These are phyloP conservation scores for Silurus lanzhouensis DNA, from an alignment of 2,797 vertebrate genomes.

Conservation along the genomic window DNA sequence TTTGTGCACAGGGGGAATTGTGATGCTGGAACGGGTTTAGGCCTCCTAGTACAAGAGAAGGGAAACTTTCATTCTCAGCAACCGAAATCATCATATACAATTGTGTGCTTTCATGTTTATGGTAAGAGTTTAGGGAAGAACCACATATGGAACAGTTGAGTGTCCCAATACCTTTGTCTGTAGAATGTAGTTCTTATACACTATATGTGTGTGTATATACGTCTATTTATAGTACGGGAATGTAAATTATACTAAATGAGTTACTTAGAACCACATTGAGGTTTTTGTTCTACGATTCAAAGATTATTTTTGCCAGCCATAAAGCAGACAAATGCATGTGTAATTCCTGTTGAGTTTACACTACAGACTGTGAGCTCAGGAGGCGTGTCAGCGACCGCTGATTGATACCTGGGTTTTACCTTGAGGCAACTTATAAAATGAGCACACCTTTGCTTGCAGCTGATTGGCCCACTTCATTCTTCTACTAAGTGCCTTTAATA, in stretches of 20 bases:
- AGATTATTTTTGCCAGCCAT: not conserved
- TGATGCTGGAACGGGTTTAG: too few relatives aligned
- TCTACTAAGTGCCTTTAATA: constrained; percentile 59
- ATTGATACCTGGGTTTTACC: constrained; percentile 54
- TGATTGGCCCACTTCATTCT: constrained; percentile 65
- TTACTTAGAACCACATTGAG: not conserved
- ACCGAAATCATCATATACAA: too few relatives aligned
- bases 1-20: too few relatives aligned
- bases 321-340: not conserved
- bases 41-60: too few relatives aligned
- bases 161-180: too few relatives aligned
- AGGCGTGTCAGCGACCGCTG: constrained; percentile 55
- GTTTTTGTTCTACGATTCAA: not conserved
- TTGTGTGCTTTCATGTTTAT: too few relatives aligned
- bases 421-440: constrained; percentile 58
- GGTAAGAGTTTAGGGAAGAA: too few relatives aligned
- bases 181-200: too few relatives aligned
- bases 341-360: not conserved
- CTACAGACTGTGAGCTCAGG: constrained; percentile 25
- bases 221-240: too few relatives aligned
- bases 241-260: not conserved
- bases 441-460: constrained; percentile 53
- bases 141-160: too few relatives aligned
- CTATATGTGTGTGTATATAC: too few relatives aligned
- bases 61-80: too few relatives aligned